Evolutionary conservation across 2,113 vertebrate genomes (phyloP), one percentile per base, ranked within the genome.

Genomic region (Cheilinus undulatus): DNA sequence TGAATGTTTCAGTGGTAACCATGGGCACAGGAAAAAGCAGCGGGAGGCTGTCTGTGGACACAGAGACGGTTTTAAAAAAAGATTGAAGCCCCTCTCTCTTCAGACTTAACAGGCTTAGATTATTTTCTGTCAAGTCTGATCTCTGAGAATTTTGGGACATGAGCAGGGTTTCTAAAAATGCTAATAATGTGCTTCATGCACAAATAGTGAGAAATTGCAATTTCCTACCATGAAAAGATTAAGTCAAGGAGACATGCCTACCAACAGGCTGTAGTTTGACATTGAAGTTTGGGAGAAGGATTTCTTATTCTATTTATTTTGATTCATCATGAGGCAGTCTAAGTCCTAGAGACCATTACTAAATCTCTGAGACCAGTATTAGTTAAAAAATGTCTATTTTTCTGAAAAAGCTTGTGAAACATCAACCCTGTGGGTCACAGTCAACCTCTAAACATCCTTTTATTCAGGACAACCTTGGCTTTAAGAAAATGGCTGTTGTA

Each of bases 201-300:
- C 46, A 69, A 56, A 69, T 36, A 48, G 23, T 60, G 36, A 48
- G 56, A 56, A 64, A 69, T 42, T 52, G 7, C 67, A 58, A 61
- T 59, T 68, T 48, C 57, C 10, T 10, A 38, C 53, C 22, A 20
- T 38, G 2, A 57, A 43, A 68, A 63, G 69, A 79, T 73, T 68
- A 62, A 0, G 27, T 56, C 45, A 66, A 49, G 40, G 63, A 76
- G 68, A 69, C 46, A 43, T 20, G 32, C 32, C 7, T 17, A 15
- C 28, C 28, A 67, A 51, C 51, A 46, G 61, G 36, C 36, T 50
- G 11, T 17, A 0, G 38, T 46, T 66, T 69, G 45, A 62, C 59
- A 73, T 48, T 64, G 40, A 60, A n/a, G 58, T 43, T 52, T 32
- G 12, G 20, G n/a, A 30, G 57, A 11, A 52, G 10, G 36, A 24